phyloP scores from a whole-genome alignment of 2,888 invertebrate genomes.

The Fragum fragum region DNA sequence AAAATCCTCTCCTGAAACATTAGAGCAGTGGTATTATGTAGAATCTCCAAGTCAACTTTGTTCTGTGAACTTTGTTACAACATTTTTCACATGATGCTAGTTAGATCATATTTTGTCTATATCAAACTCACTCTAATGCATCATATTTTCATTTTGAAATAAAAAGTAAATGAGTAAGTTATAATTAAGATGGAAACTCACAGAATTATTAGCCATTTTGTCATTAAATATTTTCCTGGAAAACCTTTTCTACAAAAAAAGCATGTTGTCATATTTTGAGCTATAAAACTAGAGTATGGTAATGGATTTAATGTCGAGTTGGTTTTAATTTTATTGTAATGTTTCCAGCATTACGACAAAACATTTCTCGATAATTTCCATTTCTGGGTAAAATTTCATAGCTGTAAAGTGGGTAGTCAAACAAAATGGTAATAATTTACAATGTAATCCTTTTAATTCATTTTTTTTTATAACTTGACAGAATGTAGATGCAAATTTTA shows the following conservation, averaged over 20 bases:
- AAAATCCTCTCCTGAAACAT: too few species aligned
- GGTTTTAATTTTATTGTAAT: conserved; percentile 32
- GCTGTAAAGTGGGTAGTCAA: conserved; percentile 21
- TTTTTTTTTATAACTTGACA: not conserved
- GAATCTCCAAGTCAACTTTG: too few species aligned
- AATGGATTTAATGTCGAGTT: conserved; percentile 29
- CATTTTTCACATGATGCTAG: too few species aligned
- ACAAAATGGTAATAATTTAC: conserved; percentile 20
- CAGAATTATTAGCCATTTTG: too few species aligned
- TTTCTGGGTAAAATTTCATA: conserved; percentile 22
- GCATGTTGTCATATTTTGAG: conserved; percentile 19
- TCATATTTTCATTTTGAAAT: too few species aligned
- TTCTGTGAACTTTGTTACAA: too few species aligned
- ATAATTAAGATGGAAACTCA: too few species aligned
- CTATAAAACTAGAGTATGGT: conserved; percentile 21
- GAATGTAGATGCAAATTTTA: not conserved
- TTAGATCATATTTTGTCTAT: too few species aligned
- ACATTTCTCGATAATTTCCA: conserved; percentile 23
- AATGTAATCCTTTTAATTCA: not conserved
- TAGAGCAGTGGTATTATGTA: too few species aligned
- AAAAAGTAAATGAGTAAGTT: too few species aligned
- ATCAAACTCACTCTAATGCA: too few species aligned
- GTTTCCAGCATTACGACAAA: conserved; percentile 26
- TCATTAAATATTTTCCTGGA: not conserved
- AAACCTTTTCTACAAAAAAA: not conserved